Percentiles rank a stretch among this genome's conserved stretches.
phyloP scores from a whole-genome alignment of 2,888 invertebrate genomes.

The Mesorhabditis spiculigera region DNA sequence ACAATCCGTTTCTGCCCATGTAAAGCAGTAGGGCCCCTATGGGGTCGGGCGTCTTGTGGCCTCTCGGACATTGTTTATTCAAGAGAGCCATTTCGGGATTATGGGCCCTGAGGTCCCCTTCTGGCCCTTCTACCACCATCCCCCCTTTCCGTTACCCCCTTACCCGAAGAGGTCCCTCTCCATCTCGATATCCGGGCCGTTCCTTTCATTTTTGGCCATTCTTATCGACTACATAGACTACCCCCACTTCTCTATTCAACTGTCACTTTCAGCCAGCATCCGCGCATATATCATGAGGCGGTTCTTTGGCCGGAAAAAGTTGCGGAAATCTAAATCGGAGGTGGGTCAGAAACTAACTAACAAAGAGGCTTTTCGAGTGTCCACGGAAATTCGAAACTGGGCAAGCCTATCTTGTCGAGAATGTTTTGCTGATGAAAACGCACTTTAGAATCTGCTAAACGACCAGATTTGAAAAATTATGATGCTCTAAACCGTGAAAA shows the following conservation, averaged over 20 bases:
- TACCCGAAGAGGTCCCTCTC: too few relatives aligned
- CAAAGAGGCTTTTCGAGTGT: constrained; percentile 11
- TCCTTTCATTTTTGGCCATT: neutral
- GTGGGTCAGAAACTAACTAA: constrained; percentile 14
- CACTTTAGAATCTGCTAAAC: too few relatives aligned
- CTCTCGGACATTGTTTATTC: too few relatives aligned
- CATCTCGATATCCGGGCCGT: neutral
- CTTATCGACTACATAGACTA: neutral
- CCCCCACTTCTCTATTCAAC: neutral
- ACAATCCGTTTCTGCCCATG: too few relatives aligned
- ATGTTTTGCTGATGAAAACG: constrained; percentile 8
- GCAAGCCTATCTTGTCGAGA: constrained; percentile 9
- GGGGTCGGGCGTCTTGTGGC: too few relatives aligned
- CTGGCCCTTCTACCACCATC: too few relatives aligned
- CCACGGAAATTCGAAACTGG: constrained; percentile 15
- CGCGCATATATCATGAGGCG: constrained; percentile 22
- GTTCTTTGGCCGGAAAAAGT: constrained; percentile 39
- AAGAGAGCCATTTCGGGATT: too few relatives aligned
- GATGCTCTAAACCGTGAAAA: constrained; percentile 27
- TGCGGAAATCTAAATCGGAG: constrained; percentile 41
- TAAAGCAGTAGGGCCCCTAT: too few relatives aligned
- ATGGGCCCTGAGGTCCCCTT: too few relatives aligned
- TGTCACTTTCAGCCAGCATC: neutral
- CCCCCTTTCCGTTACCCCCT: too few relatives aligned
- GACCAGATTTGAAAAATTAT: too few relatives aligned